phyloP scores from a whole-genome alignment of 2,113 vertebrate genomes.

The Psammodynastes pulverulentus region DNA sequence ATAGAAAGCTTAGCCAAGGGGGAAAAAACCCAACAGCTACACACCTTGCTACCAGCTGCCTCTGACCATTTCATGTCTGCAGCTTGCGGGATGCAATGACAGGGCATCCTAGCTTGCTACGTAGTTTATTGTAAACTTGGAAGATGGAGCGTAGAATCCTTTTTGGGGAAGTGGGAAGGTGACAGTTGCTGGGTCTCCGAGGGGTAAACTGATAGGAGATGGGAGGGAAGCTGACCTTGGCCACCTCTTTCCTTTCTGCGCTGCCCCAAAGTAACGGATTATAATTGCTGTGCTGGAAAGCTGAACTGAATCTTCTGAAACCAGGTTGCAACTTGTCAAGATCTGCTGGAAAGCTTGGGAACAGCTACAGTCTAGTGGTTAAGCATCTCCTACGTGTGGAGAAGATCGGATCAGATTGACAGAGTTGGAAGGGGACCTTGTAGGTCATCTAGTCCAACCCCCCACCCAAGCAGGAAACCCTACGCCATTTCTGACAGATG shows the following conservation, averaged over 20 bases:
- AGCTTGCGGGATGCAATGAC: background rate
- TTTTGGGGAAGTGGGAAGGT: background rate
- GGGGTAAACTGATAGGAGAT: background rate
- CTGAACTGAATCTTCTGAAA: background rate
- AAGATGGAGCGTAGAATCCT: background rate
- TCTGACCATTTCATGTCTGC: conserved; percentile 43
- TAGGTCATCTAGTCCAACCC: too few relatives aligned
- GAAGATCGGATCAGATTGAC: background rate
- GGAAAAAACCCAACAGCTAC: conserved; percentile 51
- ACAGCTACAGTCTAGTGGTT: background rate
- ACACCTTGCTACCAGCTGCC: conserved; percentile 51
- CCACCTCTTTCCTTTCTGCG: background rate
- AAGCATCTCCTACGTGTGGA: background rate
- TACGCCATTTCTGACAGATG: too few relatives aligned
- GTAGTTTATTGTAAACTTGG: background rate
- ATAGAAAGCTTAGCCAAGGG: conserved; percentile 66
- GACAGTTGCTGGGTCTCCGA: background rate
- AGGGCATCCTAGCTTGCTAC: background rate
- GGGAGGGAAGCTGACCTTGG: background rate
- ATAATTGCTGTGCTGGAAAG: background rate
- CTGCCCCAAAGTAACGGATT: background rate
- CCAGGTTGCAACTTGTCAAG: background rate
- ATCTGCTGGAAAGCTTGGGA: background rate
- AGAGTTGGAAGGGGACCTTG: too few relatives aligned
- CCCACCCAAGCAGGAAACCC: too few relatives aligned